Base-by-base conservation (phyloP, 1,140 invertebrate genomes). In the Ptiloglossa arizonensis region DNA sequence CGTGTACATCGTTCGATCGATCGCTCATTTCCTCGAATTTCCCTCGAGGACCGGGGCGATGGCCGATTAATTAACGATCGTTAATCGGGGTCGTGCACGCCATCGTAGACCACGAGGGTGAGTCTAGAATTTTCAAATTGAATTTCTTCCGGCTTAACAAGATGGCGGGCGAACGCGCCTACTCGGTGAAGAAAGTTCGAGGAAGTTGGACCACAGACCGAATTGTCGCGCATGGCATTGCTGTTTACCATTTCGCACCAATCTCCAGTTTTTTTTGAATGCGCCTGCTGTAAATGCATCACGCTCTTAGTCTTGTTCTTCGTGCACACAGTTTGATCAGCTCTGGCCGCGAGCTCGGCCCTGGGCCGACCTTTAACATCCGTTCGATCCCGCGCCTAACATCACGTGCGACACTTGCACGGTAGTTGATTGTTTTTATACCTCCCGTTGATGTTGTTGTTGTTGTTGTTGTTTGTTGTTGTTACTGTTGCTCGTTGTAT, bases 251-350 rank as follows among this genome's bases (percentile, higher is more conserved):
- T 22, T n/a, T 66, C 27, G n/a, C 27, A 46, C 48, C 56, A 54
- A 52, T 9, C 22, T 22, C 32, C 38, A 44, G 62, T 66, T 68
- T 77, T 64, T 83, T 86, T 87, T 84, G 87, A 89, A 86, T 90
- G 89, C 63, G 88, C 89, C 88, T 89, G 88, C 81, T 88, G 79
- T 83, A 82, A 79, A 85, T 86, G 84, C 81, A 86, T 86, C 85
- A 81, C 77, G 63, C 84, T 85, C 70, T 80, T 70, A 64, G 71
- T 63, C 54, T 80, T 81, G 57, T 71, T 74, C 80, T 78, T 72
- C 68, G 64, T 32, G 62, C 60, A 71, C 60, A n/a, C n/a, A n/a
- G n/a, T n/a, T n/a, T n/a, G n/a, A n/a, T n/a, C n/a, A n/a, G n/a
- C n/a, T n/a, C n/a, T n/a, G n/a, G n/a, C n/a, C n/a, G n/a, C n/a